These are phyloP conservation scores for Cantharis rustica DNA, from an alignment of 2,888 invertebrate species.

Conservation along the genomic window DNA sequence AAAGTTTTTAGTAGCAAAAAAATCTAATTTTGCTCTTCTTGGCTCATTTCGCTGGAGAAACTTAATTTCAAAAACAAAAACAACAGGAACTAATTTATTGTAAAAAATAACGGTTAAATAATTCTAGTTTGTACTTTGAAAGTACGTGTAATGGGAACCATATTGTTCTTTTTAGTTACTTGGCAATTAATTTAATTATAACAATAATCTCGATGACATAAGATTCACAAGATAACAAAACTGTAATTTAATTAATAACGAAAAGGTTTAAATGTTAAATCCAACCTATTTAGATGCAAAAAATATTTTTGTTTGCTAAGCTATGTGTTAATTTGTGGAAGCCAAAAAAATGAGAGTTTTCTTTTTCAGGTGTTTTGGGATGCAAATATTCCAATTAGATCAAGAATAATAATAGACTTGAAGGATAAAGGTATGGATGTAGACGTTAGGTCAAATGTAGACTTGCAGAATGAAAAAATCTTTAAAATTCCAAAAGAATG, in stretches of 20 bases:
- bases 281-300: neutral
- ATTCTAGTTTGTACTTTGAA: neutral
- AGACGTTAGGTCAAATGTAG: too few relatives aligned
- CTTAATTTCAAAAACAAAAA: neutral
- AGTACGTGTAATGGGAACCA: neutral
- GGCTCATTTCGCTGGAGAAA: neutral
- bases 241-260: neutral
- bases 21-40: neutral
- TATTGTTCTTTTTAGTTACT: neutral
- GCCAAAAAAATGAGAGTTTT: too few relatives aligned
- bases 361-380: too few relatives aligned
- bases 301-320: neutral
- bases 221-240: neutral
- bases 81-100: neutral
- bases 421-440: too few relatives aligned
- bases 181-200: neutral
- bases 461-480: too few relatives aligned
- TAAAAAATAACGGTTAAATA: neutral
- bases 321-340: neutral
- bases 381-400: too few relatives aligned
- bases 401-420: too few relatives aligned
- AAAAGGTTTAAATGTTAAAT: neutral
- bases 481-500: too few relatives aligned
- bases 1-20: too few relatives aligned
- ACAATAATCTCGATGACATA: conserved; percentile 1